Percentiles rank a stretch among this genome's conserved stretches.
Evolutionary conservation across 2,113 vertebrate genomes (phyloP).

Genomic region (Notothenia coriiceps): DNA sequence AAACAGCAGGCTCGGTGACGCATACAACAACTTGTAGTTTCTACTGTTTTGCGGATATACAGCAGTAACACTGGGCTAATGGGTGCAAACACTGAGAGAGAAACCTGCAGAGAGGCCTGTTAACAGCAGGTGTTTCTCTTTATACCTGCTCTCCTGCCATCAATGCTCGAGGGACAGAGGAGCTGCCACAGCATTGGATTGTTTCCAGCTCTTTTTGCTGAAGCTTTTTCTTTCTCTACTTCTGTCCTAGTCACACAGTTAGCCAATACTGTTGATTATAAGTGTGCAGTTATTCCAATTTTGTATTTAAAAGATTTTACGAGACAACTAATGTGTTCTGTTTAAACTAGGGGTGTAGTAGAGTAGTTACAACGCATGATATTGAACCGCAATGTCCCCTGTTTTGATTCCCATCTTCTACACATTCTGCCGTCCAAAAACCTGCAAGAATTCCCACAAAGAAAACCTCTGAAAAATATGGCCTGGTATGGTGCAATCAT

Average conservation of each 20-base stretch:
- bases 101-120: not conserved
- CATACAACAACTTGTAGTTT: not conserved
- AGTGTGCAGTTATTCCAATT: not conserved
- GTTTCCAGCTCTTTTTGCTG: not conserved
- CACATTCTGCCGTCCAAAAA: too few species aligned
- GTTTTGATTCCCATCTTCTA: too few species aligned
- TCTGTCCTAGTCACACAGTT: not conserved
- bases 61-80: slow-evolving; percentile 8
- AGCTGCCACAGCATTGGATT: not conserved
- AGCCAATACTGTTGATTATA: not conserved
- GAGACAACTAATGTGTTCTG: not conserved
- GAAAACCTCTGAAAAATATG: not conserved
- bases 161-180: not conserved
- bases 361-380: too few species aligned
- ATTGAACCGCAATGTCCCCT: too few species aligned
- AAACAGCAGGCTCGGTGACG: not conserved
- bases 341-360: too few species aligned
- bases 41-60: slow-evolving; percentile 6
- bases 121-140: slow-evolving; percentile 19
- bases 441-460: not conserved
- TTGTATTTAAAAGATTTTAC: not conserved
- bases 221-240: not conserved
- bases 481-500: slow-evolving; percentile 21
- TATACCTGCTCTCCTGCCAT: not conserved
- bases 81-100: not conserved